A percentile compares a stretch with the other conserved stretches of the same genome.
Evolutionary conservation across 1,140 invertebrate genomes (phyloP).

Genomic region (Phenacoccus solenopsis): DNA sequence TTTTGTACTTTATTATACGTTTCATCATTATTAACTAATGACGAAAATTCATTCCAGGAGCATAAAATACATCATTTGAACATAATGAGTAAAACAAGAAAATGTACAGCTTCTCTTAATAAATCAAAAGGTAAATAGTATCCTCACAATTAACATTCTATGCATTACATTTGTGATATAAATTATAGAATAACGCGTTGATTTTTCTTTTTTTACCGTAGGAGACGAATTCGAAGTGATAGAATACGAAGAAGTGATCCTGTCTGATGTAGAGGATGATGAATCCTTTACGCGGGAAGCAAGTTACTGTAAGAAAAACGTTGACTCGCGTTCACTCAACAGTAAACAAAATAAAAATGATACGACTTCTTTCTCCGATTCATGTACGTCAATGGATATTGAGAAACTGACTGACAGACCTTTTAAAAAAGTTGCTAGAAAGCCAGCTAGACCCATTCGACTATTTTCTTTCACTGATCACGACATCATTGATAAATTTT

Average conservation of each 20-base stretch:
- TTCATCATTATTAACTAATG: too few species aligned
- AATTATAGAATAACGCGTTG: too few species aligned
- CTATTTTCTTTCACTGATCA: conserved; percentile 8
- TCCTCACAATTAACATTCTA: too few species aligned
- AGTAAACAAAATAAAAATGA: background rate
- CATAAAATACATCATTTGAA: too few species aligned
- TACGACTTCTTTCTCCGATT: background rate
- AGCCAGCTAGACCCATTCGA: background rate
- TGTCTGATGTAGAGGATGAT: background rate
- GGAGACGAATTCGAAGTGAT: background rate
- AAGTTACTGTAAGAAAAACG: too few species aligned
- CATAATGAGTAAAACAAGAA: background rate
- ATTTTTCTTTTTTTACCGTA: too few species aligned
- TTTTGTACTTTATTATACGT: too few species aligned
- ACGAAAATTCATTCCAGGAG: too few species aligned
- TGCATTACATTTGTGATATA: too few species aligned
- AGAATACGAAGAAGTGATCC: background rate
- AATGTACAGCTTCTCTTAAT: too few species aligned
- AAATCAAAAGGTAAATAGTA: too few species aligned
- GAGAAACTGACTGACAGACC: background rate
- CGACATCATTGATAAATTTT: background rate
- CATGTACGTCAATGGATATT: background rate
- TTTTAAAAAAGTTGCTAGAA: background rate
- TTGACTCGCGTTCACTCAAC: background rate
- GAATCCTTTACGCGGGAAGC: background rate